Percentiles rank a stretch among this genome's conserved stretches.
Conservation (phyloP, 37 sponge, comb jelly and placozoan genomes). For the Tethya wilhelma region DNA sequence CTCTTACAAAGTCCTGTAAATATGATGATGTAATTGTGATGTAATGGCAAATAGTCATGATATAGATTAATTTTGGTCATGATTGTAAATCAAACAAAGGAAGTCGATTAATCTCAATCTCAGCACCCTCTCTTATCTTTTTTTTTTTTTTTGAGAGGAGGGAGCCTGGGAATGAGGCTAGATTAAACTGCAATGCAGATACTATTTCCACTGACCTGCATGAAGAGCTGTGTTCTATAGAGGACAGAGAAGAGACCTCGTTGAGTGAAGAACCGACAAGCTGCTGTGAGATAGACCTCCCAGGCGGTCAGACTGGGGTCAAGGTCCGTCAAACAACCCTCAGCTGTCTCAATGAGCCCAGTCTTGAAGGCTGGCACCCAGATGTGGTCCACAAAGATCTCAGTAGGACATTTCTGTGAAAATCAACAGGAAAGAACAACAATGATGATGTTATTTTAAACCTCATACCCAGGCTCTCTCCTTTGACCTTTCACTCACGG, state of each 20-base stretch:
- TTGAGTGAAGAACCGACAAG: conserved; percentile 67
- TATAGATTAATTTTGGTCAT: not conserved
- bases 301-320: conserved; percentile 68
- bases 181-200: not conserved
- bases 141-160: too few species aligned
- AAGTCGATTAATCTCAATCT: too few species aligned
- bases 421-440: not conserved
- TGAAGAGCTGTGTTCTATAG: conserved; percentile 80
- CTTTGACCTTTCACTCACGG: too few species aligned
- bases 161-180: too few species aligned
- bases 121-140: too few species aligned
- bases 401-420: conserved; percentile 64
- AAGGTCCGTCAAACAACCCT: conserved; percentile 46
- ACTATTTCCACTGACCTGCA: conserved; percentile 73
- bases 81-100: too few species aligned
- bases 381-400: conserved; percentile 83
- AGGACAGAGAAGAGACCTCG: conserved; percentile 62
- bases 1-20: conserved; percentile 78
- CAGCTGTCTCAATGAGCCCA: conserved; percentile 51
- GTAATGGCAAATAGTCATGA: not conserved
- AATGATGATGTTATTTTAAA: not conserved
- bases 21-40: not conserved
- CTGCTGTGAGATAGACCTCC: conserved; percentile 76
- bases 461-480: too few species aligned
- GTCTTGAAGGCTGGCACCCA: conserved; percentile 78